phyloP scores from a whole-genome alignment of 2,888 invertebrate species.

The Rhimphoctona megacephalus region DNA sequence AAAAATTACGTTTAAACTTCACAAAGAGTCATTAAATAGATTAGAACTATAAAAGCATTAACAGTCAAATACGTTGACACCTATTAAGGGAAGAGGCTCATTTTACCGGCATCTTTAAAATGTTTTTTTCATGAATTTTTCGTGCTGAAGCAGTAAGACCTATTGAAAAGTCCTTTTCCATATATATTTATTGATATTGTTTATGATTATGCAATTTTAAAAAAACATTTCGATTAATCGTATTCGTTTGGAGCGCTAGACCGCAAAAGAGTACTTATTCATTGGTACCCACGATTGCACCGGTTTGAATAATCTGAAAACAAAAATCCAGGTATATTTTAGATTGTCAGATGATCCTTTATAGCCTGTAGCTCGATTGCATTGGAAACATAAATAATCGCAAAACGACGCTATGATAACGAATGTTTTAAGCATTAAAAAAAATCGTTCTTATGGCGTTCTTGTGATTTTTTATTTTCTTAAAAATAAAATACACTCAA shows the following conservation, averaged over 20 bases:
- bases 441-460: too few relatives aligned
- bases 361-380: background rate
- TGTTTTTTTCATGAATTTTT: background rate
- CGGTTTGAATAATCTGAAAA: background rate
- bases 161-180: too few relatives aligned
- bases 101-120: background rate
- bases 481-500: too few relatives aligned
- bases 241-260: background rate
- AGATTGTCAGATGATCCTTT: background rate
- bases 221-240: background rate
- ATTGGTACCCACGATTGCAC: slow-evolving; percentile 7
- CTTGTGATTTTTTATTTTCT: too few relatives aligned
- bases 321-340: background rate
- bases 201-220: background rate
- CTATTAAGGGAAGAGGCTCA: background rate
- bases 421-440: background rate
- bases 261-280: too few relatives aligned
- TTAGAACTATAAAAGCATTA: too few relatives aligned
- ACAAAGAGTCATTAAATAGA: too few relatives aligned
- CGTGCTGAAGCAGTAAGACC: too few relatives aligned
- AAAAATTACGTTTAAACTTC: too few relatives aligned
- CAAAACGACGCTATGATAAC: background rate
- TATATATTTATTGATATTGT: too few relatives aligned
- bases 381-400: background rate
- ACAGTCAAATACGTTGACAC: too few relatives aligned